A percentile compares a stretch with the other conserved stretches of the same genome.
These are phyloP conservation scores for Aphidoletes aphidimyza DNA, from an alignment of 2,888 invertebrate species.

Conservation along the genomic window DNA sequence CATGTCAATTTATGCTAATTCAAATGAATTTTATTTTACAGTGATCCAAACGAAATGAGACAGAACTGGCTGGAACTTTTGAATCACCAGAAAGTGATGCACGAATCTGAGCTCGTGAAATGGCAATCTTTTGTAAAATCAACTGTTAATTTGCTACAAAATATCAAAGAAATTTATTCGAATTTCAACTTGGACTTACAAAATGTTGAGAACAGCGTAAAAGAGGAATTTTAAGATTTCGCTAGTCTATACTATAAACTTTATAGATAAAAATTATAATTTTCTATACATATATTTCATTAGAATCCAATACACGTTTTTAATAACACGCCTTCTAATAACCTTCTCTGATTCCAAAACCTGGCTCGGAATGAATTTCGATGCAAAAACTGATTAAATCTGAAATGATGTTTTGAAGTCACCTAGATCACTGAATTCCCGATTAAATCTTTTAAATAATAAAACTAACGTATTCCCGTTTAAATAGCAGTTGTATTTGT, in stretches of 20 bases:
- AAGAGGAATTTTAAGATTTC: conserved; percentile 12
- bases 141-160: conserved; percentile 73
- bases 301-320: no score
- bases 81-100: conserved; percentile 82
- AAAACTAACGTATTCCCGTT: not conserved
- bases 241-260: no score
- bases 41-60: conserved; percentile 77
- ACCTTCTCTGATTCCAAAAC: no score
- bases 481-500: conserved; percentile 6
- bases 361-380: no score
- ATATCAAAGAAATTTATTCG: not conserved
- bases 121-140: conserved; percentile 83
- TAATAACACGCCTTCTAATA: no score
- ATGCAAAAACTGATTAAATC: no score
- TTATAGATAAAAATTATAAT: no score
- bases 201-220: not conserved
- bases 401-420: no score
- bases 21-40: conserved; percentile 61
- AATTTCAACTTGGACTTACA: not conserved
- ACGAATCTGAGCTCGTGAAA: conserved; percentile 82
- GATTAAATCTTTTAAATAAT: not conserved
- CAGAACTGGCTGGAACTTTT: conserved; percentile 85
- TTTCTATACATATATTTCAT: no score
- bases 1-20: conserved; percentile 56
- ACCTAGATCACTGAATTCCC: no score